Conservation (phyloP, 2,113 vertebrate species). For the Pipra filicauda region DNA sequence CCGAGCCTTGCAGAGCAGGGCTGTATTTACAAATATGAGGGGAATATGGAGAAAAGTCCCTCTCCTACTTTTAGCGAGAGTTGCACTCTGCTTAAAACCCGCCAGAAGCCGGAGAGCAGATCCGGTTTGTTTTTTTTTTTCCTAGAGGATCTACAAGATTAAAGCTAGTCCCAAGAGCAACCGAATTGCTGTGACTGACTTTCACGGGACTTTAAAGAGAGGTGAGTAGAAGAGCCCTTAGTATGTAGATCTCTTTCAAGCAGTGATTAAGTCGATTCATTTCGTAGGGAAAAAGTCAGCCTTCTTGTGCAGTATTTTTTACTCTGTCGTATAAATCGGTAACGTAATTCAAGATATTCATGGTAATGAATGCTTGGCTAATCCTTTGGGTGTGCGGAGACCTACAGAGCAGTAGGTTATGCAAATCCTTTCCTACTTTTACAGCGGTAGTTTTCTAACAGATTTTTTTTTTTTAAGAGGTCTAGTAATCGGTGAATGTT, state of each 20-base stretch:
- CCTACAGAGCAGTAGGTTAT: constrained; percentile 72
- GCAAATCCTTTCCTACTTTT: constrained; percentile 70
- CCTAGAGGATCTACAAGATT: constrained; percentile 74
- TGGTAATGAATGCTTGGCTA: constrained; percentile 69
- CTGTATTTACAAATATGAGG: constrained; percentile 68
- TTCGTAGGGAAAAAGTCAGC: constrained; percentile 24
- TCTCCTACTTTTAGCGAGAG: constrained; percentile 62
- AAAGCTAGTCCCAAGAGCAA: constrained; percentile 65
- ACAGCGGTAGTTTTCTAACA: constrained; percentile 62
- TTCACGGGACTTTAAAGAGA: constrained; percentile 69
- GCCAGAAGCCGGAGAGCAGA: constrained; percentile 35
- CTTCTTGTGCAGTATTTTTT: constrained; percentile 60
- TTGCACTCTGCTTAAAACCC: constrained; percentile 67
- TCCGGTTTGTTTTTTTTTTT: neutral
- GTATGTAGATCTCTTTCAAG: constrained; percentile 63
- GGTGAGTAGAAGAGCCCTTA: constrained; percentile 76
- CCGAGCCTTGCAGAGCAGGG: constrained; percentile 66
- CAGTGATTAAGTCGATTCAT: constrained; percentile 56
- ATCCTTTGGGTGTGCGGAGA: constrained; percentile 66
- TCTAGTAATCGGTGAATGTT: constrained; percentile 15
- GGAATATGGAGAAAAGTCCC: constrained; percentile 63
- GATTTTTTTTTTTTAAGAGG: constrained; percentile 19
- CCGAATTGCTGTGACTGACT: constrained; percentile 66
- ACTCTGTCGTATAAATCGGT: constrained; percentile 68
- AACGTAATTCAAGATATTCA: constrained; percentile 68